phyloP scores from a whole-genome alignment of 2,113 vertebrate species.

The Alectura lathami region DNA sequence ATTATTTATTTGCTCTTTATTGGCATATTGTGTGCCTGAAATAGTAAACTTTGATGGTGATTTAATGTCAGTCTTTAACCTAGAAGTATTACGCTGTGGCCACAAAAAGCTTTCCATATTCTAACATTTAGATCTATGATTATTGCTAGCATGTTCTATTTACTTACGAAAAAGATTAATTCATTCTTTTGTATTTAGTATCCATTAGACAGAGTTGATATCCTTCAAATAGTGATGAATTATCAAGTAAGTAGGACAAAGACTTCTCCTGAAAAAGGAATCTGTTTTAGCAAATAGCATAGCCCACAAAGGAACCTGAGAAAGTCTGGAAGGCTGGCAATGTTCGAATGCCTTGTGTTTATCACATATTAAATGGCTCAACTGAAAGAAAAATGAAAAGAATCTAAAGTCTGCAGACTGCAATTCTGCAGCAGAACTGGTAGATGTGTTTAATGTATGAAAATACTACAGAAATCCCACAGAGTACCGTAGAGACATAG shows the following conservation, averaged over 20 bases:
- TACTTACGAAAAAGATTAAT: neutral
- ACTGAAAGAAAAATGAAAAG: neutral
- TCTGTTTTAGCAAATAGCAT: neutral
- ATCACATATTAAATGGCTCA: neutral
- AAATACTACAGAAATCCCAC: neutral
- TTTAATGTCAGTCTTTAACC: neutral
- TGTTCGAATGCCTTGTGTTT: neutral
- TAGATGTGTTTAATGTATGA: neutral
- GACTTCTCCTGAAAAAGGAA: neutral
- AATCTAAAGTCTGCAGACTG: neutral
- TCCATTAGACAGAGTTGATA: neutral
- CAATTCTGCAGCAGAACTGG: neutral
- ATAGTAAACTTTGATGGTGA: neutral
- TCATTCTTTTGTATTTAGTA: neutral
- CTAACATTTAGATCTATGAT: neutral
- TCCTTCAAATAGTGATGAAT: neutral
- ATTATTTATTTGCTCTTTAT: conserved; percentile 2
- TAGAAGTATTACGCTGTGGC: neutral
- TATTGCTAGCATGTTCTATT: neutral
- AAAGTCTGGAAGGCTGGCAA: neutral
- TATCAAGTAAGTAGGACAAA: neutral
- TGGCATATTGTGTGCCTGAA: neutral
- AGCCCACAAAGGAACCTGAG: neutral
- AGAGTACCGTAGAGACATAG: neutral
- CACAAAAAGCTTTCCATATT: neutral